Base-by-base conservation (phyloP, 1,140 invertebrate genomes). In the Achatina immaculata region DNA sequence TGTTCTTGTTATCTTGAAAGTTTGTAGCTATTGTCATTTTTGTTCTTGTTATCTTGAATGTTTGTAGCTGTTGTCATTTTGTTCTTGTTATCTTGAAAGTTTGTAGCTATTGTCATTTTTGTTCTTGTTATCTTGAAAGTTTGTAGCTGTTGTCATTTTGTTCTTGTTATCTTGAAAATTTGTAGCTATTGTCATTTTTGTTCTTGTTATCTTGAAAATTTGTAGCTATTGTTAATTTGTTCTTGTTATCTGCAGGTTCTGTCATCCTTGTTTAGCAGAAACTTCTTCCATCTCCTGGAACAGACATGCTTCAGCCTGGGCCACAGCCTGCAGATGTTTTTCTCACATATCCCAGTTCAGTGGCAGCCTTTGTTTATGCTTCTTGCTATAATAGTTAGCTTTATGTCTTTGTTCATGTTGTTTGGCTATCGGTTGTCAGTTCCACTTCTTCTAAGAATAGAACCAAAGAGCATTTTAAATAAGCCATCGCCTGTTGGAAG, bases 281-380 rank as follows among this genome's bases (percentile, higher is more conserved):
- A 86, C 42, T 55, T 89, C 7, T 68, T 87, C 19, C 83, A 88
- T 66, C 89, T 87, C 7, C 45, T 86, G 58, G 88, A 89, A 68
- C 43, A 85, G 7, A 34, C 87, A 1, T 82, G 81, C 16, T 66
- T 78, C 51, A 81, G 84, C n/a, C 65, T 88, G 19, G 89, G 88
- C 1, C 80, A 83, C 51, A 81, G 82, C 45, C 78, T 89, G 14
- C 78, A 82, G 34, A 36, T 81, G 3, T 87, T 90, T 68, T 88
- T 90, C 78, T 58, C 66, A 0, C 84, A 90, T 62, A 89, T 90
- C 78, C 89, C 89, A 16, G 31, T 75, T 36, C 87, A 85, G 65
- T 90, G 89, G 89, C 89, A 90, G 65, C 89, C 85, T n/a, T 40
- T 86, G 0, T 78, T 89, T 77, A 66, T 90, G 14, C 34, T 86